These are phyloP conservation scores for Pelvicachromis taeniatus DNA, from an alignment of 2,113 vertebrate species.

Conservation along the genomic window DNA sequence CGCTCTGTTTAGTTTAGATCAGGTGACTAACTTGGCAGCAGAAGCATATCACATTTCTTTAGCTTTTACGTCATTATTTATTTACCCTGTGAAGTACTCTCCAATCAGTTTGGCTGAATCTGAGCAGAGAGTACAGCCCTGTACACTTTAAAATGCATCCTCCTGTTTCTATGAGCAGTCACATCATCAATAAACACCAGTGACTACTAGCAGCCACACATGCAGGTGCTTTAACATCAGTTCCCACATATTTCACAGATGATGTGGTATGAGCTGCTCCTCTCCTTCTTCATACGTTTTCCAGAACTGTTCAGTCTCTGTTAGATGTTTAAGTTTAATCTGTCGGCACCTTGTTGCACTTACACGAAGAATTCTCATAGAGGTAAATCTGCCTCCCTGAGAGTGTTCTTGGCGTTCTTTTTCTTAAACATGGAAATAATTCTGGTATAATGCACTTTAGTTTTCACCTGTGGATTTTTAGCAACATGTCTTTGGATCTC, in stretches of 20 bases:
- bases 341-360: background rate
- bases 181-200: background rate
- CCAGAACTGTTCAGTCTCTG: background rate
- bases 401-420: background rate
- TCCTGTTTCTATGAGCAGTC: background rate
- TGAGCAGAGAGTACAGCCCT: background rate
- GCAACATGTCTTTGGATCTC: background rate
- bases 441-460: background rate
- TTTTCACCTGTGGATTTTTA: background rate
- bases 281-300: accelerated
- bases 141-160: background rate
- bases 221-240: background rate
- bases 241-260: background rate
- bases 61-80: background rate
- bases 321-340: background rate
- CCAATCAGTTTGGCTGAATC: background rate
- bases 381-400: background rate
- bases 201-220: background rate
- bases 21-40: no score
- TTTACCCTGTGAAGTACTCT: background rate
- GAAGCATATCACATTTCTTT: background rate
- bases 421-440: background rate
- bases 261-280: background rate
- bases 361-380: accelerated
- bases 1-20: no score